Evolutionary conservation across 2,888 invertebrate genomes (phyloP), one percentile per base, ranked within the genome.

Genomic region (Cantharis rustica): DNA sequence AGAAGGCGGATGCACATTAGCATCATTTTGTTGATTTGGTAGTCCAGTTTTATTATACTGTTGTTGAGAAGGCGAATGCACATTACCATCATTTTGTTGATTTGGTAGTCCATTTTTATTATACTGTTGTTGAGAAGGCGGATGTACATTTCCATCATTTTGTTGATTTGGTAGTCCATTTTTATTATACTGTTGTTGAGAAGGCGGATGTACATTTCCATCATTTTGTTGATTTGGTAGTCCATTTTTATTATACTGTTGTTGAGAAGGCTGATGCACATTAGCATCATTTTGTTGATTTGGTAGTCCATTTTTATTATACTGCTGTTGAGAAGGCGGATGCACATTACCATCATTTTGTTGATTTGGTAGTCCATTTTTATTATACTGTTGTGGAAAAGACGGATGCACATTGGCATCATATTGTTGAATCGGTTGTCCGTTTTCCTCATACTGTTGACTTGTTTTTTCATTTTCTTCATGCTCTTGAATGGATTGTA

Each of bases 361-460:
- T 73, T 83, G 79, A 31, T 78, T 77, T 11, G 73, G 72, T 68
- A 81, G 79, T 5, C 71, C 79, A 17, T 73, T 74, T 68, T 79
- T 78, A 61, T 78, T 72, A 69, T 79, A 74, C 26, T 77, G 77
- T 7, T 70, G 31, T 1, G 78, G 3, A 31, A 3, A 13, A 10
- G 71, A 73, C 79, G 80, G 80, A 75, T 84, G 81, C 5, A 73
- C 79, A 17, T 72, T 79, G 71, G 80, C 80, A 71, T 75, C 70
- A 26, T 76, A 26, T 10, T 70, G 74, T n/a, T 70, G 74, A 47
- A 31, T 66, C 15, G 9, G 13, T 68, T 9, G 68, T 13, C 80
- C 82, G 69, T 76, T 80, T 69, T 84, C 82, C 27, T 83, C 82
- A 71, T 83, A 83, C 15, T 17, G 71, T 23, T 31, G 72, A 3